Evolutionary conservation across 2,888 invertebrate species (phyloP).

Genomic region (Callyntrura guangdongensis): DNA sequence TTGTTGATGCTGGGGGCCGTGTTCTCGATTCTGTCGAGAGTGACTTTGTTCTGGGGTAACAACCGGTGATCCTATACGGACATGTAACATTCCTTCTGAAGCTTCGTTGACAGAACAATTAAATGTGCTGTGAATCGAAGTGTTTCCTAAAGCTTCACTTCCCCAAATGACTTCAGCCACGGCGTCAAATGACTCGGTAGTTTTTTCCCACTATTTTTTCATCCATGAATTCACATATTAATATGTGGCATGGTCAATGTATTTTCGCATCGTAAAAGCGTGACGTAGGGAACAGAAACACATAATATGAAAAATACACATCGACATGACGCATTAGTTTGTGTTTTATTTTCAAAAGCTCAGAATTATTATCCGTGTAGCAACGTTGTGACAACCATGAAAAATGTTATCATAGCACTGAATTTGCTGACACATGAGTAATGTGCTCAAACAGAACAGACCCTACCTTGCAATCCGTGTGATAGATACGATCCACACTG

Average conservation of each 20-base stretch:
- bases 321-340: slow-evolving; percentile 72
- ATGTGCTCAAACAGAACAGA: neutral
- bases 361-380: neutral
- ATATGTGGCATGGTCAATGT: no score
- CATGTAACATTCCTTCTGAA: slow-evolving; percentile 63
- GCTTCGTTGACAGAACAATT: slow-evolving; percentile 82
- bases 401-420: neutral
- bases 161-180: slow-evolving; percentile 82
- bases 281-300: neutral
- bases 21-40: slow-evolving; percentile 20
- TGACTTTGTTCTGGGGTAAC: slow-evolving; percentile 35
- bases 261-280: neutral
- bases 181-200: slow-evolving; percentile 80
- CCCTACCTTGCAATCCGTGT: slow-evolving; percentile 56
- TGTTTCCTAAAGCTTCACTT: slow-evolving; percentile 74
- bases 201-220: slow-evolving; percentile 71
- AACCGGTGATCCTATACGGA: slow-evolving; percentile 66
- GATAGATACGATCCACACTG: slow-evolving; percentile 52
- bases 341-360: slow-evolving; percentile 27
- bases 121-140: slow-evolving; percentile 83
- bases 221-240: neutral
- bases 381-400: neutral
- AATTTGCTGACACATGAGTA: neutral
- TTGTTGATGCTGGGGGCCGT: neutral
- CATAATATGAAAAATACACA: slow-evolving; percentile 25